Base-by-base conservation (phyloP, 1,140 invertebrate species). In the Medauroidea extradentata region DNA sequence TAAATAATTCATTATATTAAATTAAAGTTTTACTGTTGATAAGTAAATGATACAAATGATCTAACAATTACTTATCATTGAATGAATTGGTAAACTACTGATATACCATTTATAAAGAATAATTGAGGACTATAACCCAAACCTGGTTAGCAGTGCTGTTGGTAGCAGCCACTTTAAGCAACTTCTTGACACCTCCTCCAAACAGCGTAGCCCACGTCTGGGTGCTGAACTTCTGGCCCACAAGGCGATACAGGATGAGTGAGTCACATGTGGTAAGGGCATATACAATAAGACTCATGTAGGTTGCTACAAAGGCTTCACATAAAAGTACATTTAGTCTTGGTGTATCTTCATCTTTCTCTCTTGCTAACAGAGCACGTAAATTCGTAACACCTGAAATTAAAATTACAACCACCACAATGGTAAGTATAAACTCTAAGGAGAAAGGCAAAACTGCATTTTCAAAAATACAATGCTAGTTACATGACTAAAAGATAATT, bases 341-440 rank as follows among this genome's bases (percentile, higher is more conserved):
- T 0, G 96, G 96, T 0, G 92, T 88, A 73, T 99, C 96, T 69
- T 99, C 95, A 70, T 99, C 96, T 71, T 96, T 94, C 67, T 98
- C 96, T 14, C 94, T 80, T 0, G 91, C 88, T 3, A 98, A 75
- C 42, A 99, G 76, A 0, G 94, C 91, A 13, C 94, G 83, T 41
- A 99, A 78, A 63, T 93, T 94, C 2, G 94, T 92, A 0, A 99
- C 95, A 24, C 94, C 83, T 55, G 29, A 16, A 44, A 55, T 19
- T 18, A 38, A 2, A 5, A 9, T 16, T 7, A 18, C 21, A 7
- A 46, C 8, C 14, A 8, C 21, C 21, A 16, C 43, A 9, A 9
- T 46, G 8, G 8, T 9, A 16, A 18, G n/a, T n/a, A 11, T 46
- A 46, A 18, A 46, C 8, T 18, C 8, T 8, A 9, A 46, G 21